Evolutionary conservation across 2,113 vertebrate species (phyloP), one percentile per base, ranked within the genome.

Genomic region (Silurus asotus): DNA sequence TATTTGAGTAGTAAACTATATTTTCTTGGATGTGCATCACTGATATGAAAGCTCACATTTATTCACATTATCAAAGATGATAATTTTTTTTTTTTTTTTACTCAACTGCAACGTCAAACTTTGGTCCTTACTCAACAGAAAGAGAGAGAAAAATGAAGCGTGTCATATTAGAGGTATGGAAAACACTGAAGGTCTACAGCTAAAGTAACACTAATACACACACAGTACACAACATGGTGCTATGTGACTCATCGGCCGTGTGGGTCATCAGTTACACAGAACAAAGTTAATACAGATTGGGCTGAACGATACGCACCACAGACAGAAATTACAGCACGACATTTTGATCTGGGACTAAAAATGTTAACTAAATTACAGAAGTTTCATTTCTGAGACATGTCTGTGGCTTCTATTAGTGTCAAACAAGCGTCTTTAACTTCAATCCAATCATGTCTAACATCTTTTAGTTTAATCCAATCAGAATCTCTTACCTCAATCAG

Each of bases 51-150:
- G 67, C 51, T 64, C 67, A 75, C 55, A 84, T 75, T 62, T 72
- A 61, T 78, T 19, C 37, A 28, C 69, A 81, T 37, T 25, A 62
- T 61, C 70, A 78, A 77, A 83, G 77, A 45, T 72, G 62, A 74
- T 37, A 37, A 49, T 17, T 25, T 1, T 48, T 45, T 64, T 67
- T 55, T 72, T 59, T 53, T 5, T 28, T 61, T 81, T 37, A 37
- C 72, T 81, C 48, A 37, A 28, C 62, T 56, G 58, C 65, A 70
- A 67, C 19, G 25, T 56, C 59, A n/a, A 81, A 77, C 74, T 84
- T 89, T 84, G 85, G 72, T 80, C 55, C 75, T 76, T 86, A 82
- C 69, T 69, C 61, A 8, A 11, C 51, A n/a, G 56, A 61, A 11
- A n/a, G 11, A 65, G 25, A 62, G 51, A 86, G 55, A 6, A 53